phyloP scores from a whole-genome alignment of 1,140 invertebrate genomes.

The Lordiphosa mommai region DNA sequence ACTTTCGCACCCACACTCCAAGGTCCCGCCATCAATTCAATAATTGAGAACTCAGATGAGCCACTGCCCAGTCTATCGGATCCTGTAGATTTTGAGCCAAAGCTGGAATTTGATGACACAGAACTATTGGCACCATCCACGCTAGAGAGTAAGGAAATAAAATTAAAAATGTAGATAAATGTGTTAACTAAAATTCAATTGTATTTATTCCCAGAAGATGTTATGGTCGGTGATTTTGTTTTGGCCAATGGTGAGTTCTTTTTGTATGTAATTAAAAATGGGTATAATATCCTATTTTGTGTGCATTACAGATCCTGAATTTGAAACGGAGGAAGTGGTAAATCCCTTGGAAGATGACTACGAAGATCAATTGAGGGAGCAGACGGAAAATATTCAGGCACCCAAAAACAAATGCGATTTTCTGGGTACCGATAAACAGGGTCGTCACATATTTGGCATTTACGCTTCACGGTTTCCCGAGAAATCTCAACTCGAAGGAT shows the following conservation, averaged over 20 bases:
- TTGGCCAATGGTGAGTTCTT: conserved; percentile 60
- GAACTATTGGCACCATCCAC: conserved; percentile 81
- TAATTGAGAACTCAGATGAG: conserved; percentile 86
- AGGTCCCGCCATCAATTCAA: conserved; percentile 76
- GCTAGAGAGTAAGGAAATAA: conserved; percentile 54
- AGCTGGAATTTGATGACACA: conserved; percentile 97
- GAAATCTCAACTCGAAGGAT: conserved; percentile 80
- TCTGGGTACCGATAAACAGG: conserved; percentile 81
- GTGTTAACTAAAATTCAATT: conserved; percentile 22
- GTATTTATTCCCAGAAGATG: conserved; percentile 63
- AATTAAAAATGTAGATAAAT: conserved; percentile 20
- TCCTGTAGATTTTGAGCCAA: conserved; percentile 95
- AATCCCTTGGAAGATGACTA: conserved; percentile 77
- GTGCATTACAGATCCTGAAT: conserved; percentile 45
- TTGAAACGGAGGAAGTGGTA: conserved; percentile 56
- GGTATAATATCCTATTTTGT: not conserved
- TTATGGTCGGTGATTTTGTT: conserved; percentile 77
- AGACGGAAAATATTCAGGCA: conserved; percentile 52
- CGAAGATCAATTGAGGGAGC: conserved; percentile 75
- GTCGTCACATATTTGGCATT: conserved; percentile 96
- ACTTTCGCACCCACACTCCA: conserved; percentile 22
- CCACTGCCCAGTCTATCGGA: conserved; percentile 93
- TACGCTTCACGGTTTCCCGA: conserved; percentile 96
- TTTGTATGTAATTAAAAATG: too few species aligned
- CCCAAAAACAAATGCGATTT: conserved; percentile 74